Percentiles rank a stretch among this genome's conserved stretches.
These are phyloP conservation scores for Zaprionus ornatus DNA, from an alignment of 1,140 invertebrate genomes.

Conservation along the genomic window DNA sequence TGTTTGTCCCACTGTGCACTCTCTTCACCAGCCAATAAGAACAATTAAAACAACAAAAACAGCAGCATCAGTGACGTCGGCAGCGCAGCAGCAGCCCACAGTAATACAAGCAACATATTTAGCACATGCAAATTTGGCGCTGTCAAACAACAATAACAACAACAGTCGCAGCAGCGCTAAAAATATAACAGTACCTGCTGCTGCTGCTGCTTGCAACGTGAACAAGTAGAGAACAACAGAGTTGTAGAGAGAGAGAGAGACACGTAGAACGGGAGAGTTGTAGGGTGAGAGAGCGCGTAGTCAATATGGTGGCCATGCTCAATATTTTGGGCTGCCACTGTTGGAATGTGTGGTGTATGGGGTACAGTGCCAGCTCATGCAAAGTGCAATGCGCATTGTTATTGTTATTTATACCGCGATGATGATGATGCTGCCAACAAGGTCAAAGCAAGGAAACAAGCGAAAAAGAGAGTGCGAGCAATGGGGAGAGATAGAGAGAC, in stretches of 20 bases:
- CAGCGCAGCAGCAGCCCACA: slow-evolving; percentile 37
- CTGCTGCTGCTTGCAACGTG: slow-evolving; percentile 65
- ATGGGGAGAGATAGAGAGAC: too few species aligned
- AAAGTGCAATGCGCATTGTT: slow-evolving; percentile 47
- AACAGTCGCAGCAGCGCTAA: slow-evolving; percentile 57
- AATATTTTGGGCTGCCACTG: slow-evolving; percentile 28
- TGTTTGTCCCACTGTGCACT: background rate
- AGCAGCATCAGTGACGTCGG: slow-evolving; percentile 20
- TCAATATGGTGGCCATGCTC: background rate
- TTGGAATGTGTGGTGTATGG: background rate
- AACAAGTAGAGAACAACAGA: too few species aligned
- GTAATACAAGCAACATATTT: slow-evolving; percentile 52
- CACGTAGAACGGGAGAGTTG: background rate
- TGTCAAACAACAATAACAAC: slow-evolving; percentile 44
- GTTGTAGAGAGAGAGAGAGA: slow-evolving; percentile 1
- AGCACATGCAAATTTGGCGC: slow-evolving; percentile 71
- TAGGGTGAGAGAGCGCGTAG: slow-evolving; percentile 1
- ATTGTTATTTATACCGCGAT: slow-evolving; percentile 21
- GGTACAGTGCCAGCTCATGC: slow-evolving; percentile 58
- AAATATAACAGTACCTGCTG: slow-evolving; percentile 78
- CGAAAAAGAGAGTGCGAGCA: slow-evolving; percentile 19
- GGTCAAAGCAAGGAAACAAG: slow-evolving; percentile 76
- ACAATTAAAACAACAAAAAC: slow-evolving; percentile 27
- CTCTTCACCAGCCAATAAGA: background rate
- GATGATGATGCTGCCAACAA: slow-evolving; percentile 49